Conservation (phyloP, 2,888 invertebrate species). For the Ommatoiulus sabulosus region DNA sequence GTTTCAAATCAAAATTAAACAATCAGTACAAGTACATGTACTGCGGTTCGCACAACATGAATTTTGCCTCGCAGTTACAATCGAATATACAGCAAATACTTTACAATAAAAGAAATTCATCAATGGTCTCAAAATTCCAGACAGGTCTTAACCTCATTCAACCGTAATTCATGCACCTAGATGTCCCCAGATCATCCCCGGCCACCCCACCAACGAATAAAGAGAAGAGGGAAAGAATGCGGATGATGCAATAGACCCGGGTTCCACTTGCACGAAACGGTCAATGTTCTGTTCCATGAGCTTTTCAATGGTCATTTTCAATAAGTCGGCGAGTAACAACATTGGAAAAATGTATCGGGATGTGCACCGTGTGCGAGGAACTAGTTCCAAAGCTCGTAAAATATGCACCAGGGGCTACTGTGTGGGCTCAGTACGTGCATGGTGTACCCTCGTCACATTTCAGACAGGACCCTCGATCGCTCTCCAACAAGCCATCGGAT, state of each 20-base stretch:
- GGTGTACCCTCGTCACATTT: no score
- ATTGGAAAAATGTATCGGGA: neutral
- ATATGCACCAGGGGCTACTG: neutral
- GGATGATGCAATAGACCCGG: neutral
- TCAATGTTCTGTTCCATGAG: neutral
- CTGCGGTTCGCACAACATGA: no score
- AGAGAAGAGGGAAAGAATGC: conserved; percentile 45
- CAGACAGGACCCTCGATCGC: conserved; percentile 54
- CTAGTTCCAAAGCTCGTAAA: neutral
- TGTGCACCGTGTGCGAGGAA: neutral
- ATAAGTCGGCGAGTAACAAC: neutral
- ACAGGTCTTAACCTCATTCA: conserved; percentile 53
- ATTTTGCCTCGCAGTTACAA: no score
- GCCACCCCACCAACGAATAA: conserved; percentile 55
- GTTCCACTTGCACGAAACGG: neutral
- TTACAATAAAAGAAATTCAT: no score
- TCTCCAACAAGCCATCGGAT: conserved; percentile 59
- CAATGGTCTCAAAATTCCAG: conserved; percentile 52
- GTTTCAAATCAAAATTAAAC: no score
- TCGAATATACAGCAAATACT: no score
- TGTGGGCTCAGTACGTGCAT: no score
- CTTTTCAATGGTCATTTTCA: neutral
- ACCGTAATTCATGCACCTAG: no score
- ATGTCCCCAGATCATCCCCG: neutral
- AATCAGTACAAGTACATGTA: no score